Base-by-base conservation (phyloP, 2,797 vertebrate genomes). In the Sebastes nivosus region DNA sequence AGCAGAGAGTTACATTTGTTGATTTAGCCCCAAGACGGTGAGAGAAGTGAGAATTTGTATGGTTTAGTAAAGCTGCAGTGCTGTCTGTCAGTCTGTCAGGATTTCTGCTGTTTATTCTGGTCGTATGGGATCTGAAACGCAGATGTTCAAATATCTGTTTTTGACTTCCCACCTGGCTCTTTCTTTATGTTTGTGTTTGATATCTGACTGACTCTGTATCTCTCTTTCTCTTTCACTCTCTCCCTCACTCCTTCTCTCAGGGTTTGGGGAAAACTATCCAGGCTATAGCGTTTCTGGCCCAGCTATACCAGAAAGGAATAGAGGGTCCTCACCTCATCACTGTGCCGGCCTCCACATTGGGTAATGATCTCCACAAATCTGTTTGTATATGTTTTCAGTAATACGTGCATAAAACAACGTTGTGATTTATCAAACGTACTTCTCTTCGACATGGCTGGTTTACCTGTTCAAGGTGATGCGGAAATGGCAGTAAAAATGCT, bases 231-330 rank as follows among this genome's bases (percentile, higher is more conserved):
- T 42, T 7, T 72, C 7, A 5, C 34, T 57, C 22, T 67, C 14
- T 55, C 6, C 20, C 25, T 69, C 87, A 3, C 30, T 52, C 50
- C 50, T 54, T 54, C 38, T 36, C 34, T 70, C 92, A 99, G 98
- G 99, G 99, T 87, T 95, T 99, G 87, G 98, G 98, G 67, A 99
- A 99, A 96, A 99, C 98, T 38, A 98, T 99, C 91, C 98, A 99
- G 95, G 97, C 98, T 46, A 99, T 99, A 90, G 95, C 98, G 2
- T 99, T 99, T 93, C 94, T 99, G 82, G 97, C 97, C 61, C 95
- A 98, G 81, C 96, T 99, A 14, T 97, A 96, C 74, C 89, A 98
- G 92, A 93, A 95, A 61, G 97, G 97, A 75, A 94, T 95, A 72
- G 91, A 74, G 36, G 99, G 97, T 70, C 99, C 98, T 82, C 97